phyloP scores from a whole-genome alignment of 2,888 invertebrate genomes.

The Balanococcus diminutus region DNA sequence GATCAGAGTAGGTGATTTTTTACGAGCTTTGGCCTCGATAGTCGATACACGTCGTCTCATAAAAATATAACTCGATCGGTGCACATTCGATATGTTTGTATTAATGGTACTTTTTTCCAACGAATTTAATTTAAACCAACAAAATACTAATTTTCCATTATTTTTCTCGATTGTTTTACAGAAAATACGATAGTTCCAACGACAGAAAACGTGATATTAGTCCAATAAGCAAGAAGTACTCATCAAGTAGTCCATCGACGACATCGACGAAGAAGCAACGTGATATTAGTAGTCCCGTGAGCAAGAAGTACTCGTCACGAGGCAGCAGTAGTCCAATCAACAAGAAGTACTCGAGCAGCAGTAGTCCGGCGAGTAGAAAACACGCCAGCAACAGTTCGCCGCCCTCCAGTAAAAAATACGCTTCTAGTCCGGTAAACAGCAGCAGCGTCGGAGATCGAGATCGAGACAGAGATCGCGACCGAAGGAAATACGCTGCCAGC shows the following conservation, averaged over 20 bases:
- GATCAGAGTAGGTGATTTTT: not conserved
- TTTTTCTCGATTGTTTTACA: not conserved
- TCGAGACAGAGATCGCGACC: not conserved
- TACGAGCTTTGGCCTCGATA: not conserved
- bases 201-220: constrained; percentile 38
- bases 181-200: constrained; percentile 12
- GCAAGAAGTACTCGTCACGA: constrained; percentile 1
- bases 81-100: too few species aligned
- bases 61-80: too few species aligned
- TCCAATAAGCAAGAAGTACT: constrained; percentile 8
- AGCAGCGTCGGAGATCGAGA: not conserved
- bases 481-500: not conserved
- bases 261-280: not conserved
- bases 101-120: too few species aligned
- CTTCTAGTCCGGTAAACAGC: not conserved
- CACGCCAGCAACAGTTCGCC: not conserved
- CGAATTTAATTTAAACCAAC: not conserved
- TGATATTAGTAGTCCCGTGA: constrained; percentile 24
- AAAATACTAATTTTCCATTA: not conserved
- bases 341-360: constrained; percentile 4
- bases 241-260: not conserved
- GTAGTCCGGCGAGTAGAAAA: not conserved
- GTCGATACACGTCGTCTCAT: too few species aligned
- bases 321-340: not conserved
- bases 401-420: not conserved